Base-by-base conservation (phyloP, 2,113 vertebrate species). In the Triplophysa dalaica region DNA sequence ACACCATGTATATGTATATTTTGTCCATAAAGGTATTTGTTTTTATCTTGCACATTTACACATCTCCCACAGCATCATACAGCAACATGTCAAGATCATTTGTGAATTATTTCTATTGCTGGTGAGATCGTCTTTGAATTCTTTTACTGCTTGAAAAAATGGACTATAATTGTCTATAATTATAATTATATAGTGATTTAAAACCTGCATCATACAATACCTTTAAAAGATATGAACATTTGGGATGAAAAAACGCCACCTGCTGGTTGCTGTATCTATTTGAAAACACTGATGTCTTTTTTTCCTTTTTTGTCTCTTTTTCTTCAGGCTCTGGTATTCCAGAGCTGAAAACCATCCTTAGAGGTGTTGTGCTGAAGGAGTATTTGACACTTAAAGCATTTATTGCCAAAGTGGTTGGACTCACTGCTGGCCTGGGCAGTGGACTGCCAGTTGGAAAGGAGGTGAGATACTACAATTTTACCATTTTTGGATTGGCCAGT, bases 391-490 rank as follows among this genome's bases (percentile, higher is more conserved):
- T 96, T 63, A 96, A 94, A 84, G 96, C 96, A 21, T 98, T 98
- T 60, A 72, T 95, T 43, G 96, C 97, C 75, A 98, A 98, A 88
- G 96, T 96, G 56, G 93, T 98, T 0, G 94, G 94, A 0, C 91
- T 98, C 78, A 98, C 96, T 0, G 95, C 95, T 0, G 95, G 94
- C 0, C 92, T 98, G 86, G 96, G 97, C 82, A 98, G 96, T 8
- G 95, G 97, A 52, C 94, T 98, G 90, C 96, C 96, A 7, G 93
- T 98, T 50, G 96, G 97, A 16, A 98, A 98, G 88, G 96, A 98
- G 94, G 97, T 97, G 80, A 79, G 89, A 70, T 33, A n/a, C 4
- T 54, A n/a, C 60, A 8, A 64, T 17, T n/a, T 63, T 48, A 13
- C n/a, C 3, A 64, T 52, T 14, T n/a, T 16, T 58, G 5, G 33